These are phyloP conservation scores for Rhogogaster chlorosoma DNA, from an alignment of 2,888 invertebrate genomes.

Conservation along the genomic window DNA sequence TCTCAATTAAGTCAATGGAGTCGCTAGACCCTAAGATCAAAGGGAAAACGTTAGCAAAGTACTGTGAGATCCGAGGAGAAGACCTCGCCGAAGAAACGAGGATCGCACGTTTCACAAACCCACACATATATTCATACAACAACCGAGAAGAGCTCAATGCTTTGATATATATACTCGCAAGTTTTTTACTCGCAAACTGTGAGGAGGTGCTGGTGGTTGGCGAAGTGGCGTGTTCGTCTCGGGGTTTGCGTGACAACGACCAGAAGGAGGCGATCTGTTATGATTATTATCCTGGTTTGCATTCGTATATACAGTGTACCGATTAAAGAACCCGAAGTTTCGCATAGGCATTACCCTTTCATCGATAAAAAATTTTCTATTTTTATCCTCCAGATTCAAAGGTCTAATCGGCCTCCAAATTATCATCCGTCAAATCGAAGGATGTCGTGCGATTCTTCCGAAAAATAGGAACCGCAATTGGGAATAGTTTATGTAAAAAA, in stretches of 20 bases:
- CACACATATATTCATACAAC: conserved; percentile 18
- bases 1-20: conserved; percentile 55
- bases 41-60: conserved; percentile 29
- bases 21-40: conserved; percentile 47
- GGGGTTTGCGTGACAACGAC: conserved; percentile 55
- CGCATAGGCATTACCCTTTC: background rate
- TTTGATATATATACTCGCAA: conserved; percentile 45
- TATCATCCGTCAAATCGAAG: background rate
- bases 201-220: conserved; percentile 41
- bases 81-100: conserved; percentile 40
- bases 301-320: conserved; percentile 41
- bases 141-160: conserved; percentile 42
- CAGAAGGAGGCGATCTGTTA: conserved; percentile 45
- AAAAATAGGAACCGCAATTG: background rate
- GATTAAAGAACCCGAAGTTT: conserved; percentile 28
- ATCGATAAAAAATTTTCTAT: background rate
- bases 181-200: background rate
- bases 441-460: background rate
- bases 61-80: background rate
- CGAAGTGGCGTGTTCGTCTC: conserved; percentile 48
- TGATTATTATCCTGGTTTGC: conserved; percentile 54
- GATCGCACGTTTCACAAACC: conserved; percentile 2
- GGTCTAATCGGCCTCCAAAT: background rate
- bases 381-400: background rate
- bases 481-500: background rate